phyloP scores from a whole-genome alignment of 2,113 vertebrate species.

The Nothoprocta pentlandii region DNA sequence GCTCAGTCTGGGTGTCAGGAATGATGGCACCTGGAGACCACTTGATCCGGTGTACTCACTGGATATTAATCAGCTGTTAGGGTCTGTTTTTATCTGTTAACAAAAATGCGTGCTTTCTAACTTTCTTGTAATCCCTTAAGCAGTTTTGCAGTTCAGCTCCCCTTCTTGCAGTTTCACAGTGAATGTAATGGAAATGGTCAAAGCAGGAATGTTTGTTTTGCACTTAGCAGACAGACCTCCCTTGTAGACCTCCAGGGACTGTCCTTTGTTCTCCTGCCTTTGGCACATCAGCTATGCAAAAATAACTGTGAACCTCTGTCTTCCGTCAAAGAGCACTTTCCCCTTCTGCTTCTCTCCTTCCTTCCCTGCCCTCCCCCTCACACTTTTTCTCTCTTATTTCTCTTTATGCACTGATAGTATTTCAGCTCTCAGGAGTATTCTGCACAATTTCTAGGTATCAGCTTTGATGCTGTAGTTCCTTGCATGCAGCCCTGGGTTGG shows the following conservation, averaged over 20 bases:
- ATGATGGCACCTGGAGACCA: background rate
- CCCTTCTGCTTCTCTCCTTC: background rate
- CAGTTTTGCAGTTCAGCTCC: background rate
- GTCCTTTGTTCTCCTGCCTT: background rate
- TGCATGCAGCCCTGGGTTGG: rapidly evolving
- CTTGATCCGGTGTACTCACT: background rate
- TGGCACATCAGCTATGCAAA: background rate
- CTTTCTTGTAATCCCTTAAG: background rate
- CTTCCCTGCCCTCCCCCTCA: no score
- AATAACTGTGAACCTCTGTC: background rate
- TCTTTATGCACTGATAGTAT: background rate
- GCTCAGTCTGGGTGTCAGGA: background rate
- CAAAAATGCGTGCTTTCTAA: background rate
- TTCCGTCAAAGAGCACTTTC: background rate
- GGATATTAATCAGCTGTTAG: background rate
- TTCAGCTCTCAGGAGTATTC: background rate
- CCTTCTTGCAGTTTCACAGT: rapidly evolving
- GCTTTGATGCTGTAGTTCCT: rapidly evolving
- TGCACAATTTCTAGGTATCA: background rate
- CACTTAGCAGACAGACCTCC: background rate
- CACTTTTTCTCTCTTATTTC: background rate
- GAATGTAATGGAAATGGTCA: background rate
- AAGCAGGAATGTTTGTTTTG: background rate
- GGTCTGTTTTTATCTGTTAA: background rate
- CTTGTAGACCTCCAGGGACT: background rate